Evolutionary conservation across 92 coral and sea anemone genomes (phyloP).

Genomic region (Phymanthus crucifer): DNA sequence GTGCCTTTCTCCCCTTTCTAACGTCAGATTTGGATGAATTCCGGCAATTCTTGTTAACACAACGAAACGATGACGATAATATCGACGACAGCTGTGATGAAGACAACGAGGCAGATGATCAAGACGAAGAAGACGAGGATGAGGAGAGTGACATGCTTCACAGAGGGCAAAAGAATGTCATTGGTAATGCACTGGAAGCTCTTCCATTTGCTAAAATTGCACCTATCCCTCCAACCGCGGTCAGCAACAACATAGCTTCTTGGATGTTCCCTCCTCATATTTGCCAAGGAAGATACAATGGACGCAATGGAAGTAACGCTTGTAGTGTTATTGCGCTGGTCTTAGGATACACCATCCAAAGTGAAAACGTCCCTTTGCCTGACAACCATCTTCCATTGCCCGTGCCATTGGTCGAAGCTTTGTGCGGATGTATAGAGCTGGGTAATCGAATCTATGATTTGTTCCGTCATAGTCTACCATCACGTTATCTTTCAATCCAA

Average conservation of each 20-base stretch:
- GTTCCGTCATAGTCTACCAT: slow-evolving; percentile 51
- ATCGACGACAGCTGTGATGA: slow-evolving; percentile 9
- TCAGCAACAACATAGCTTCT: slow-evolving; percentile 1
- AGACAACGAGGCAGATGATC: neutral
- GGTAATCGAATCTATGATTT: slow-evolving; percentile 55
- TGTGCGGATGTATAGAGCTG: slow-evolving; percentile 50
- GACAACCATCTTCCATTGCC: neutral
- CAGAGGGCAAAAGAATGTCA: neutral
- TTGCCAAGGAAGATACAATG: slow-evolving; percentile 42
- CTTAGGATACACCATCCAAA: slow-evolving; percentile 18
- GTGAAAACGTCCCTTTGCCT: neutral
- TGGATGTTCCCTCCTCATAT: slow-evolving; percentile 2
- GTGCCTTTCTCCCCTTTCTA: slow-evolving; percentile 49
- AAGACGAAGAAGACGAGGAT: slow-evolving; percentile 1
- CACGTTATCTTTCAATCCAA: slow-evolving; percentile 53
- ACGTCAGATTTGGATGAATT: slow-evolving; percentile 24
- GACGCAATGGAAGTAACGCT: slow-evolving; percentile 45
- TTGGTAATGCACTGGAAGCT: too few relatives aligned
- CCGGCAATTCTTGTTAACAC: slow-evolving; percentile 19
- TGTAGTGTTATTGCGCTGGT: slow-evolving; percentile 35
- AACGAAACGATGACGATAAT: slow-evolving; percentile 12
- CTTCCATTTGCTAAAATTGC: neutral
- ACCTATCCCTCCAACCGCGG: neutral
- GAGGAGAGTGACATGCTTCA: slow-evolving; percentile 7
- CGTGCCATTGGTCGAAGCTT: neutral